A percentile compares a stretch with the other conserved stretches of the same genome.
phyloP scores from a whole-genome alignment of 1,140 invertebrate species.

The Drosophila novamexicana region DNA sequence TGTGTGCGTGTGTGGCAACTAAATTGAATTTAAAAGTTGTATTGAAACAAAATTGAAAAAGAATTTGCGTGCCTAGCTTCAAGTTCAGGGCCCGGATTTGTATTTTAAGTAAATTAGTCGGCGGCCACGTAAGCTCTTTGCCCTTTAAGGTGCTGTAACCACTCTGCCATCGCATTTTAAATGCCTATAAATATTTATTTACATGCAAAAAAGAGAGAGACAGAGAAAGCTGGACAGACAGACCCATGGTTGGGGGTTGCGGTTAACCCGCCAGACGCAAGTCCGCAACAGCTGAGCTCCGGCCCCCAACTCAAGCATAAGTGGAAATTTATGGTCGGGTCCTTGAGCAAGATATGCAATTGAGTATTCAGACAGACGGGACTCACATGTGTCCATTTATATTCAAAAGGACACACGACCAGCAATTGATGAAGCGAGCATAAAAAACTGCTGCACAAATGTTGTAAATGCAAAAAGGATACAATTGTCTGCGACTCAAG shows the following conservation, averaged over 20 bases:
- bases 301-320: constrained; percentile 18
- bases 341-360: constrained; percentile 54
- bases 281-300: neutral
- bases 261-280: constrained; percentile 39
- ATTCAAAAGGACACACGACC: constrained; percentile 53
- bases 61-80: constrained; percentile 58
- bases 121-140: constrained; percentile 6
- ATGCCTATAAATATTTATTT: constrained; percentile 77
- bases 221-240: neutral
- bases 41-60: constrained; percentile 76
- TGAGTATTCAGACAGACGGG: constrained; percentile 31
- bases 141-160: constrained; percentile 2
- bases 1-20: constrained; percentile 13
- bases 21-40: constrained; percentile 78
- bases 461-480: constrained; percentile 49
- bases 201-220: constrained; percentile 11
- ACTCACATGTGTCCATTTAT: constrained; percentile 40
- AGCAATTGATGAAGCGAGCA: constrained; percentile 53
- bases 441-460: constrained; percentile 24
- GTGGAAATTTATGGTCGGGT: constrained; percentile 50
- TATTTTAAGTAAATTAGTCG: constrained; percentile 76
- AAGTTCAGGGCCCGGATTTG: constrained; percentile 17
- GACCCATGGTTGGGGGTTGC: constrained; percentile 17
- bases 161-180: constrained; percentile 56
- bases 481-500: constrained; percentile 40